Evolutionary conservation across 2,113 vertebrate genomes (phyloP), one percentile per base, ranked within the genome.

Genomic region (Rostratula benghalensis): DNA sequence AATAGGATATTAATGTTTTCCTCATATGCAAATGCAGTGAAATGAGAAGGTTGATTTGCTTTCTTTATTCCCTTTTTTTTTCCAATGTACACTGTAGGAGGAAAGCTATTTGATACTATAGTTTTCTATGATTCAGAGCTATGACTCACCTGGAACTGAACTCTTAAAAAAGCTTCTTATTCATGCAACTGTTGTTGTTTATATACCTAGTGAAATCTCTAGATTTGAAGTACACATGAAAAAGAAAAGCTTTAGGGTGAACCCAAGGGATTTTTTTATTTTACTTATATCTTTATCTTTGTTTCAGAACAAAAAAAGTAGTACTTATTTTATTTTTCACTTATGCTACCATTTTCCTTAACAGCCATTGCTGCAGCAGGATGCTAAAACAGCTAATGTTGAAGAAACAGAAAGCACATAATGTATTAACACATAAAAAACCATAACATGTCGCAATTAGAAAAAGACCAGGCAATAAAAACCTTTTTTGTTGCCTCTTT

Each of bases 1-100:
- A 97, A 97, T 7, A 89, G 56, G 95, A 95, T 97, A 94, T 75
- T 89, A 94, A 70, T 94, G 88, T 90, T 97, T 90, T 90, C 68
- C 64, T 90, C 73, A 83, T 84, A 97, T 93, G 93, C 65, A 97
- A 97, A 94, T 95, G 33, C 10, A 88, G 65, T 69, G 68, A 87
- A 92, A 71, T 53, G 24, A 92, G 79, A 90, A 83, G 73, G 54
- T 5, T 74, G 28, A 39, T 89, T 83, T 93, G 93, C 18, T 87
- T 74, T 73, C 33, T 84, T 74, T 71, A 57, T 28, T 64, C 6
- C 6, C 2, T 43, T 43, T 57, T 51, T 51, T 30, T 54, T 53
- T 18, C 17, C 24, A 74, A 6, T 73, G 8, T 54, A 59, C 51
- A 17, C 27, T 89, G 74, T 75, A 92, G 83, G 77, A 97, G 51